phyloP scores from a whole-genome alignment of 2,113 vertebrate genomes.

The Microtus oregoni region DNA sequence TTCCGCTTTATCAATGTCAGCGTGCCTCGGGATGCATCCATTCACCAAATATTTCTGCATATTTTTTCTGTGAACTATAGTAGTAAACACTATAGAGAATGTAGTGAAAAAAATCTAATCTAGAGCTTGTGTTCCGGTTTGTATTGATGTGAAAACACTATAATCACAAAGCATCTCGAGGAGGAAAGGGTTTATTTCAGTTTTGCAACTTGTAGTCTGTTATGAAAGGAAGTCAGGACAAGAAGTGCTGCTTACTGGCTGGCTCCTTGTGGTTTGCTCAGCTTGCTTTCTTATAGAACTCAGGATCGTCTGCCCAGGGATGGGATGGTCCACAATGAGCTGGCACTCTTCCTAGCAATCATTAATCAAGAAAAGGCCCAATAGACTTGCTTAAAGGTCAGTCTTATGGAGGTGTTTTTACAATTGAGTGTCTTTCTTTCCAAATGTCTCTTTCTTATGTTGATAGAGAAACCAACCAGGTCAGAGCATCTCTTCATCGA shows the following conservation, averaged over 20 bases:
- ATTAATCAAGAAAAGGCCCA: not conserved
- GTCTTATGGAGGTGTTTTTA: not conserved
- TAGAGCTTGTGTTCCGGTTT: not conserved
- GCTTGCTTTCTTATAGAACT: not conserved
- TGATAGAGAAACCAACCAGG: not conserved
- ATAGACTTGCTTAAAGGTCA: not conserved
- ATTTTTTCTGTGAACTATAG: not conserved
- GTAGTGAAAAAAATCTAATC: not conserved
- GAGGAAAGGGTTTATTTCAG: not conserved
- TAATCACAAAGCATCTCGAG: not conserved
- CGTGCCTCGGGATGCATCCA: not conserved
- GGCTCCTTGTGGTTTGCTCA: not conserved
- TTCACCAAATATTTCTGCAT: not conserved
- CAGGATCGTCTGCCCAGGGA: not conserved
- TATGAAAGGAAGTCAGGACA: not conserved
- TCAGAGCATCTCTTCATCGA: not conserved
- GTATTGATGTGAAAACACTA: not conserved
- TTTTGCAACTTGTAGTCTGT: not conserved
- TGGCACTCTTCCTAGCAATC: not conserved
- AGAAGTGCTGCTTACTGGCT: not conserved
- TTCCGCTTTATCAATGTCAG: not conserved
- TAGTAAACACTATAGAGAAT: not conserved
- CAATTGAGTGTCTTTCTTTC: not conserved
- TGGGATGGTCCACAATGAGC: not conserved
- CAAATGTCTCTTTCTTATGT: not conserved